A percentile compares a stretch with the other conserved stretches of the same genome.
These are phyloP conservation scores for Trichopria drosophilae DNA, from an alignment of 2,888 invertebrate species.

Conservation along the genomic window DNA sequence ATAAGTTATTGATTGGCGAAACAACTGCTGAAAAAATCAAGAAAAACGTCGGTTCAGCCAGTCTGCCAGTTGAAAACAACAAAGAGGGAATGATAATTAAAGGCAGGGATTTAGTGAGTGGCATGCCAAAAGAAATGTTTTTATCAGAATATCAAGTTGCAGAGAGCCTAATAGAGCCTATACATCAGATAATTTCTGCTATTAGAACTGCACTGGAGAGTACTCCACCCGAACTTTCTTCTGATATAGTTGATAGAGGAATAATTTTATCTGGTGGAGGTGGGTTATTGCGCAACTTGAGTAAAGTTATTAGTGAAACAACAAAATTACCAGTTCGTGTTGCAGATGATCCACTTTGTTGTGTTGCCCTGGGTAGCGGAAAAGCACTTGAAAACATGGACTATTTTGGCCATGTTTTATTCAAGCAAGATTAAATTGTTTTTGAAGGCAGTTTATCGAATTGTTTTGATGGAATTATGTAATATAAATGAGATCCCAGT, in stretches of 20 bases:
- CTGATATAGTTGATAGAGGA: conserved; percentile 24
- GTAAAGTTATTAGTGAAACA: conserved; percentile 16
- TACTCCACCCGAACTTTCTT: conserved; percentile 24
- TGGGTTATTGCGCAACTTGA: conserved; percentile 16
- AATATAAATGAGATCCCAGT: conserved; percentile 19
- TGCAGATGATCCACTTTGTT: conserved; percentile 22
- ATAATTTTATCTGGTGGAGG: conserved; percentile 22
- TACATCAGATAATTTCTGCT: conserved; percentile 20
- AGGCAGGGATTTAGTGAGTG: conserved; percentile 23
- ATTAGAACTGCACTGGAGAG: conserved; percentile 19
- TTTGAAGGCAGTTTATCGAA: conserved; percentile 22
- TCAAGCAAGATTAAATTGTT: conserved; percentile 23
- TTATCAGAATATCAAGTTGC: conserved; percentile 19
- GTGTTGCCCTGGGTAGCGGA: conserved; percentile 22
- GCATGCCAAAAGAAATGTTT: conserved; percentile 25
- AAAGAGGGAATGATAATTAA: conserved; percentile 17
- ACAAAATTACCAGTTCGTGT: conserved; percentile 23
- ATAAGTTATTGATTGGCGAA: conserved; percentile 23
- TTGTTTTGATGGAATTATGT: conserved; percentile 21
- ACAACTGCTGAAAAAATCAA: conserved; percentile 25
- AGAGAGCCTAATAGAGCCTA: conserved; percentile 21
- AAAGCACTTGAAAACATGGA: conserved; percentile 24
- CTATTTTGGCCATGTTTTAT: conserved; percentile 21
- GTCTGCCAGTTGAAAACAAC: conserved; percentile 8
- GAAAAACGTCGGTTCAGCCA: conserved; percentile 21